Evolutionary conservation across 1,140 invertebrate genomes (phyloP).

Genomic region (Papilio dardanus): DNA sequence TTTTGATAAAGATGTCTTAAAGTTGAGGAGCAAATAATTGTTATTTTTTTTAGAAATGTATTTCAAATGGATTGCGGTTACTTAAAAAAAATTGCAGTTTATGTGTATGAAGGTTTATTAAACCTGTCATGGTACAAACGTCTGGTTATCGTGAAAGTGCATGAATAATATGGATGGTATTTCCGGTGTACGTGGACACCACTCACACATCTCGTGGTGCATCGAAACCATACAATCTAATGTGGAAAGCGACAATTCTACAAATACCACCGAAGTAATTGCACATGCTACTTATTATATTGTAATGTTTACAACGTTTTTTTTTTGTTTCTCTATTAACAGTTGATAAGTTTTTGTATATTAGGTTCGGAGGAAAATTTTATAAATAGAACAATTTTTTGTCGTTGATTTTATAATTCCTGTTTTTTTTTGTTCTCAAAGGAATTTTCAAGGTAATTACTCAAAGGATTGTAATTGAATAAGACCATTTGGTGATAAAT

Average conservation of each 20-base stretch:
- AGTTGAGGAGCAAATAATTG: background rate
- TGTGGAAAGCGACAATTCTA: conserved; percentile 25
- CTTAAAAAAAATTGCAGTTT: background rate
- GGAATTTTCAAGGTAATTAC: background rate
- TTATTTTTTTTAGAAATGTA: background rate
- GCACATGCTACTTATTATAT: background rate
- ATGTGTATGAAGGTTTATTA: background rate
- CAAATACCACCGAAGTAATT: conserved; percentile 26
- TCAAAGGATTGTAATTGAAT: background rate
- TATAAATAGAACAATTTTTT: background rate
- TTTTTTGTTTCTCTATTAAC: background rate
- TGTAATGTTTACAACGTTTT: background rate
- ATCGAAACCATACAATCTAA: conserved; percentile 19
- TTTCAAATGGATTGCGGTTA: background rate
- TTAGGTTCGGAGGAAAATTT: background rate
- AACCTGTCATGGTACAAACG: conserved; percentile 14
- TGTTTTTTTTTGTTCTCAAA: background rate
- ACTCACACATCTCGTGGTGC: conserved; percentile 18
- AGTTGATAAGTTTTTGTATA: background rate
- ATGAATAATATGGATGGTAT: conserved; percentile 66
- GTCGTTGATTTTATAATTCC: background rate
- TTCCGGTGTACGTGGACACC: conserved; percentile 45
- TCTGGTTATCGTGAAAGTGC: conserved; percentile 54
- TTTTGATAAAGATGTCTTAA: background rate
- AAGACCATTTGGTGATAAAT: background rate